Conservation (phyloP, 2,888 invertebrate genomes). For the Zygothrica quintamaculata region DNA sequence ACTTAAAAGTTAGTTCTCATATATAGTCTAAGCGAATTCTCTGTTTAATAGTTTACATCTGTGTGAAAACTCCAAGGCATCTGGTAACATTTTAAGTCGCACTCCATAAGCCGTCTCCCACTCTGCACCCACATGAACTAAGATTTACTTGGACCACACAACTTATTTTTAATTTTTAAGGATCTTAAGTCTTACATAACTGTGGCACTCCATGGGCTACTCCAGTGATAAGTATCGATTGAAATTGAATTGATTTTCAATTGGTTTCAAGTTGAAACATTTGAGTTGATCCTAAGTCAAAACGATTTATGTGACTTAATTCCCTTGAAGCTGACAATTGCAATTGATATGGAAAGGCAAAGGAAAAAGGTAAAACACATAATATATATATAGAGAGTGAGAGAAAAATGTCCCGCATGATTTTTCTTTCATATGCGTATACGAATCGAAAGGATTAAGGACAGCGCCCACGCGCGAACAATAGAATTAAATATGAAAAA, state of each 20-base stretch:
- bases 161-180: not conserved
- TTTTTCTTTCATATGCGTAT: constrained; percentile 21
- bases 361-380: not conserved
- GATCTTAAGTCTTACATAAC: constrained; percentile 28
- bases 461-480: constrained; percentile 55
- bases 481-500: constrained; percentile 74
- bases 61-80: too few relatives aligned
- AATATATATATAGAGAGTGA: not conserved
- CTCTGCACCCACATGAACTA: constrained; percentile 36
- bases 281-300: constrained; percentile 39
- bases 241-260: constrained; percentile 34
- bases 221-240: constrained; percentile 59
- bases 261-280: too few relatives aligned
- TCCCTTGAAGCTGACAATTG: constrained; percentile 63
- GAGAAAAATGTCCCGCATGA: constrained; percentile 64
- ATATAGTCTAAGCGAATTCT: too few relatives aligned
- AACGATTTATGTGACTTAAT: constrained; percentile 71
- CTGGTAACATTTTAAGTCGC: too few relatives aligned
- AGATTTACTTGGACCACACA: constrained; percentile 37
- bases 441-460: constrained; percentile 61
- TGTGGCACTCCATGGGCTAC: constrained; percentile 9
- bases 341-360: constrained; percentile 10
- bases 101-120: too few relatives aligned
- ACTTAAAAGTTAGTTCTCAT: too few relatives aligned
- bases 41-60: too few relatives aligned